A percentile compares a stretch with the other conserved stretches of the same genome.
These are phyloP conservation scores for Lordiphosa mommai DNA, from an alignment of 1,140 invertebrate species.

Conservation along the genomic window DNA sequence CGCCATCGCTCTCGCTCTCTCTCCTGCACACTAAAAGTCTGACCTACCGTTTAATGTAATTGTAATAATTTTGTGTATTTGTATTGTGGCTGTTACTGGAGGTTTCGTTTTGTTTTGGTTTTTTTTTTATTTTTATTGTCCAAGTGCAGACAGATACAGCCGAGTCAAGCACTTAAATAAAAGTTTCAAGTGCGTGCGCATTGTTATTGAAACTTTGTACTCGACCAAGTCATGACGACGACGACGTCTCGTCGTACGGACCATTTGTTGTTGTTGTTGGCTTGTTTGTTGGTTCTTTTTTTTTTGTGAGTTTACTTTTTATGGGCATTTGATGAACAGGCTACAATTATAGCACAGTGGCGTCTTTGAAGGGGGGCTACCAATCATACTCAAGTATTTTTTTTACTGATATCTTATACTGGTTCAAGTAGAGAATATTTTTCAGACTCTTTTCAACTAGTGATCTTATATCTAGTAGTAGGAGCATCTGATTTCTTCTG, in stretches of 20 bases:
- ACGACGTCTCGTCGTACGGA: conserved; percentile 21
- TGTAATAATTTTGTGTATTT: conserved; percentile 69
- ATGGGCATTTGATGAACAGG: conserved; percentile 59
- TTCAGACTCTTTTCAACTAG: no score
- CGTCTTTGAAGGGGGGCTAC: neutral
- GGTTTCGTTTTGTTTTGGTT: no score
- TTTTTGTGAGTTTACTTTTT: conserved; percentile 58
- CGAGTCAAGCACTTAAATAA: conserved; percentile 61
- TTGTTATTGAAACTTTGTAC: conserved; percentile 64
- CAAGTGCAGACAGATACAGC: conserved; percentile 13
- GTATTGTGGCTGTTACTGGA: conserved; percentile 20
- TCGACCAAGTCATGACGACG: conserved; percentile 59
- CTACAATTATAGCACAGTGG: conserved; percentile 8
- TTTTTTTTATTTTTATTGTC: conserved; percentile 26
- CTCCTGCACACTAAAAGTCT: conserved; percentile 1
- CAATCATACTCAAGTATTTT: neutral
- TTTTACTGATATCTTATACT: neutral
- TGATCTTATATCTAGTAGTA: no score
- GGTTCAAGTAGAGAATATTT: neutral
- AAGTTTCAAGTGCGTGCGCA: conserved; percentile 72
- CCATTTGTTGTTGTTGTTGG: conserved; percentile 34
- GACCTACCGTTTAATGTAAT: conserved; percentile 60
- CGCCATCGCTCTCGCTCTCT: conserved; percentile 2
- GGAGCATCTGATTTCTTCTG: no score
- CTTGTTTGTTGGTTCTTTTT: conserved; percentile 51